Base-by-base conservation (phyloP, 2,888 invertebrate genomes). In the Syrphus vitripennis region DNA sequence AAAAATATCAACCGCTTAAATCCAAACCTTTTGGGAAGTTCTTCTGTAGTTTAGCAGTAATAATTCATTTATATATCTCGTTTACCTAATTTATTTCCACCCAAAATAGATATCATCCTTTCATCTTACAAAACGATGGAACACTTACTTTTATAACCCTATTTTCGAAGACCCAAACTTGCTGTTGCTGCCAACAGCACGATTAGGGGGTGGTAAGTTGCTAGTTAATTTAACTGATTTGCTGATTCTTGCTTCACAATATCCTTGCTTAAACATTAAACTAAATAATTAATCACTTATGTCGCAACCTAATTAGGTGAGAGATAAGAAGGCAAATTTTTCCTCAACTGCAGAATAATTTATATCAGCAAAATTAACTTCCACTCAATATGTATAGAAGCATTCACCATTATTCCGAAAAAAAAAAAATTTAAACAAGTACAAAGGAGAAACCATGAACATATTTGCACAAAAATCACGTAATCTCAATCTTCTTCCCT, bases 231-330 rank as follows among this genome's bases (percentile, higher is more conserved):
- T n/a, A 40, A 29, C 63, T 63, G 14, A 65, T 65, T 65, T 65
- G 19, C 45, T 65, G 19, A 45, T 31, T 42, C 16, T 40, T 10
- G 42, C 40, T 16, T n/a, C 26, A n/a, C n/a, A 40, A 42, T 40
- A 63, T 48, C 45, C 45, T 45, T n/a, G 26, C 48, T 72, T 31
- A 26, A 65, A 45, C 45, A 74, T 40, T 31, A n/a, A n/a, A 31
- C 31, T 34, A 45, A 50, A 78, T 78, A 78, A 70, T 71, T 78
- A 78, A 78, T 78, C 34, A 78, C 61, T 61, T 42, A 14, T 71
- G 53, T 53, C 34, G 50, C 42, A 57, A 72, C 45, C 19, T 29
- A 65, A 65, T 79, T 79, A 74, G 53, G 42, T 57, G 59, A 65
- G 40, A 57, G 67, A 50, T 55, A 55, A 16, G 40, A 26, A 24